Percentiles rank a stretch among this genome's conserved stretches.
These are phyloP conservation scores for Drosophila orosa DNA, from an alignment of 1,140 invertebrate genomes.

Conservation along the genomic window DNA sequence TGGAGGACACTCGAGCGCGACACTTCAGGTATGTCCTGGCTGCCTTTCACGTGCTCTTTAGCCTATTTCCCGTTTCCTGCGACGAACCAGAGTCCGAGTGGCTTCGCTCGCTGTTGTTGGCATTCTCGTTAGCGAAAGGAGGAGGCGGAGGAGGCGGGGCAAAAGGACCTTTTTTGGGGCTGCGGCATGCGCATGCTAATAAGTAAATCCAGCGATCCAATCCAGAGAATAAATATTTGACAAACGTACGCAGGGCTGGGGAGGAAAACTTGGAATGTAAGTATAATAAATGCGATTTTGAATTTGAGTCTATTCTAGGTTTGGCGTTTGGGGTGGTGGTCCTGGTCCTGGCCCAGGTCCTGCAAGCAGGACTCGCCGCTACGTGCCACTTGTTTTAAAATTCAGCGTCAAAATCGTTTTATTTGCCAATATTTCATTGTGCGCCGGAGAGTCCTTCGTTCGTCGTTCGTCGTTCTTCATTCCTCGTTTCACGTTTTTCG, in stretches of 20 bases:
- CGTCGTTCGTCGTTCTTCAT: slow-evolving; percentile 10
- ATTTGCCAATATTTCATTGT: slow-evolving; percentile 84
- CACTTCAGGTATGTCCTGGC: slow-evolving; percentile 67
- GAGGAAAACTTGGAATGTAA: slow-evolving; percentile 65
- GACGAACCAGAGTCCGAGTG: slow-evolving; percentile 19
- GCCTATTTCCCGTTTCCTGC: slow-evolving; percentile 68
- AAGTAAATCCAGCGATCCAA: slow-evolving; percentile 82
- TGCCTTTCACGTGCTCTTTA: slow-evolving; percentile 74
- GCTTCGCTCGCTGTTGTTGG: slow-evolving; percentile 27
- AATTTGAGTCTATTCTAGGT: slow-evolving; percentile 55
- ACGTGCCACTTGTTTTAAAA: slow-evolving; percentile 83
- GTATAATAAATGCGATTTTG: slow-evolving; percentile 83
- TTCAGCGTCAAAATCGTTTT: slow-evolving; percentile 84
- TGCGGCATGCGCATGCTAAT: slow-evolving; percentile 77
- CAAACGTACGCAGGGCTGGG: slow-evolving; percentile 65
- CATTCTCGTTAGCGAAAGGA: slow-evolving; percentile 61
- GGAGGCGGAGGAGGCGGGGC: neutral
- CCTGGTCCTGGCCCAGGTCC: neutral
- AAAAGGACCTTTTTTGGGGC: slow-evolving; percentile 28
- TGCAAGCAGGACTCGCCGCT: slow-evolving; percentile 31
- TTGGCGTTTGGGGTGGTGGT: slow-evolving; percentile 13
- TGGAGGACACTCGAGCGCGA: slow-evolving; percentile 55
- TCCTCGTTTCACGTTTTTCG: slow-evolving; percentile 5
- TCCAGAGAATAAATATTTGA: slow-evolving; percentile 83
- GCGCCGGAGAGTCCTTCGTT: slow-evolving; percentile 45